Evolutionary conservation across 2,888 invertebrate genomes (phyloP).

Genomic region (Kryphioiulus occultus): DNA sequence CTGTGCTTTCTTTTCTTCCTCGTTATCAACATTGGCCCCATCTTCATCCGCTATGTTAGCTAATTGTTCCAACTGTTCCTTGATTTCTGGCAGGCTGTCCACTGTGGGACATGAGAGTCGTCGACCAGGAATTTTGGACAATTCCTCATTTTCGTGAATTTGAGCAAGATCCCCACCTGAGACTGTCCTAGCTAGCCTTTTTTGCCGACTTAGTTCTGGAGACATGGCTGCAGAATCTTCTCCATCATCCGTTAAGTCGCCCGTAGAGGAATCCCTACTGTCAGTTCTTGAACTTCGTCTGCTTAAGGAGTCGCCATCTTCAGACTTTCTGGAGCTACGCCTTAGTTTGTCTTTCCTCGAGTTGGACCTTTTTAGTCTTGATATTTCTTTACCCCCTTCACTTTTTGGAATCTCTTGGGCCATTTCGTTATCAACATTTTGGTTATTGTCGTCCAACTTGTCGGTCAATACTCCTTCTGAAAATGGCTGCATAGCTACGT

Average conservation of each 20-base stretch:
- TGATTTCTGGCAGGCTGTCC: conserved; percentile 31
- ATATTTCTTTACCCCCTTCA: conserved; percentile 48
- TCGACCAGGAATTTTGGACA: background rate
- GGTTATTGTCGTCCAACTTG: background rate
- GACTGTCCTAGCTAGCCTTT: conserved; percentile 42
- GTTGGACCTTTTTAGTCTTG: conserved; percentile 11
- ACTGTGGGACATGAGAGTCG: conserved; percentile 37
- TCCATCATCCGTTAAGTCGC: conserved; percentile 48
- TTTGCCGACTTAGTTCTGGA: background rate
- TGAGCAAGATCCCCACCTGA: conserved; percentile 45
- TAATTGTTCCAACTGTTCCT: background rate
- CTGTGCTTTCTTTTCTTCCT: background rate
- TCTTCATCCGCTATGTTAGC: background rate
- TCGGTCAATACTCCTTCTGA: background rate
- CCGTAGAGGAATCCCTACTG: conserved; percentile 48
- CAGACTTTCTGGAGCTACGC: conserved; percentile 46
- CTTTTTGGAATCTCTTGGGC: conserved; percentile 49
- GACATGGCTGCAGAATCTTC: conserved; percentile 29
- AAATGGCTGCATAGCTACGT: background rate
- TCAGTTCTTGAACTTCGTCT: conserved; percentile 40
- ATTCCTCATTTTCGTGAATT: conserved; percentile 47
- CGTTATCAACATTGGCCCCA: conserved; percentile 7
- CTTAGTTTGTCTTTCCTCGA: conserved; percentile 49
- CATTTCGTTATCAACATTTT: conserved; percentile 3
- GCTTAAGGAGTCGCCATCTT: conserved; percentile 44